These are phyloP conservation scores for Lepidocyrtinus sp. DNA, from an alignment of 2,888 invertebrate species.

Conservation along the genomic window DNA sequence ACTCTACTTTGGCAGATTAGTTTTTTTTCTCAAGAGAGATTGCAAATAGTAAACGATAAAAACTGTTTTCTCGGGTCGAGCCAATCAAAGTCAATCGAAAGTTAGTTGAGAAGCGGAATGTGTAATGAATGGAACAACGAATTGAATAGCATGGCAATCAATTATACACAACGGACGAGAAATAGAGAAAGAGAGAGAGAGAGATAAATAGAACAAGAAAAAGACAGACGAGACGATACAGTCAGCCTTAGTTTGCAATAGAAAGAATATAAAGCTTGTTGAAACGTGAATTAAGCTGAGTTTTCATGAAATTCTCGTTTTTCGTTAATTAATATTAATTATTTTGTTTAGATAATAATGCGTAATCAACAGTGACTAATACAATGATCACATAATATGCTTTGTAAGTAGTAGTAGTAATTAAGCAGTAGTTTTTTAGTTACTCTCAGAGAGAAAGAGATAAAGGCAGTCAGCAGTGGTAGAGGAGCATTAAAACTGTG, in stretches of 20 bases:
- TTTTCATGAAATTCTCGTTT: background rate
- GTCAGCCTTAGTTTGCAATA: background rate
- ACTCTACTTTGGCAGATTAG: slow-evolving; percentile 5
- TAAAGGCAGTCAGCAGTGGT: slow-evolving; percentile 16
- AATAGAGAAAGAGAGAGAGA: slow-evolving; percentile 21
- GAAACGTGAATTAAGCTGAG: background rate
- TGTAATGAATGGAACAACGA: background rate
- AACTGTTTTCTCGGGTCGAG: background rate
- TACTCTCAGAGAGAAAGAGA: background rate
- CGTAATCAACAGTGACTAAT: background rate
- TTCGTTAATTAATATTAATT: background rate
- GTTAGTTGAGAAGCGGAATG: background rate
- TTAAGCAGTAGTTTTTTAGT: slow-evolving; percentile 8
- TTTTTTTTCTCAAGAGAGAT: background rate
- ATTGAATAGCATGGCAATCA: background rate
- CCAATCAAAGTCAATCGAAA: background rate
- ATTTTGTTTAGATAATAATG: background rate
- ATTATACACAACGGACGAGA: slow-evolving; percentile 33
- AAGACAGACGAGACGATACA: background rate
- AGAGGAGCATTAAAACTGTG: background rate
- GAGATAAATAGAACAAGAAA: slow-evolving; percentile 11
- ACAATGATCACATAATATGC: background rate
- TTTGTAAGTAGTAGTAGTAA: slow-evolving; percentile 36
- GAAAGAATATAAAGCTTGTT: background rate
- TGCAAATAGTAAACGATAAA: slow-evolving; percentile 28